Conservation (phyloP, 2,797 vertebrate species). For the Acipenser oxyrinchus region DNA sequence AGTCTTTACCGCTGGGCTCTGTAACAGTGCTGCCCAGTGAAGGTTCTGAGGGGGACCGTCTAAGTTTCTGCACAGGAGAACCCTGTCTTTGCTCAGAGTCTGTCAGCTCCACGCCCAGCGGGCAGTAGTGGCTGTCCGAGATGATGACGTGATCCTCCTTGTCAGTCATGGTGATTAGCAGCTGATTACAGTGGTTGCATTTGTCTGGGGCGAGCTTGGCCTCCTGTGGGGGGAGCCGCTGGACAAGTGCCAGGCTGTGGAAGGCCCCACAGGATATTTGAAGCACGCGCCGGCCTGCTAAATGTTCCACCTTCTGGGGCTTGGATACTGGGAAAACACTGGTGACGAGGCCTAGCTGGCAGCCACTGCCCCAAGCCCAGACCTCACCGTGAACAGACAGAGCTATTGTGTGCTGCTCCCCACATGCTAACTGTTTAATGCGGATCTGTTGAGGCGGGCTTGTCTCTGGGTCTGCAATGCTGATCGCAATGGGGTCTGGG, state of each 20-base stretch:
- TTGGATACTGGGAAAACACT: constrained; percentile 71
- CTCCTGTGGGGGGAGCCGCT: constrained; percentile 68
- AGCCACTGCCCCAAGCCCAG: constrained; percentile 91
- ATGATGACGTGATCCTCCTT: constrained; percentile 98
- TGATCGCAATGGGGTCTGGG: constrained; percentile 73
- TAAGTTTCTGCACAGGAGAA: constrained; percentile 21
- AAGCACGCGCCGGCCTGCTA: constrained; percentile 77
- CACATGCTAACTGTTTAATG: constrained; percentile 81
- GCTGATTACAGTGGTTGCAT: constrained; percentile 86
- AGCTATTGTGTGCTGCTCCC: constrained; percentile 80
- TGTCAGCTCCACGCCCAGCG: constrained; percentile 61
- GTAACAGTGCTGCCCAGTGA: constrained; percentile 26
- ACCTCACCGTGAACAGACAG: constrained; percentile 77
- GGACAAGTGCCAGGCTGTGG: constrained; percentile 88
- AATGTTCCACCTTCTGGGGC: constrained; percentile 82
- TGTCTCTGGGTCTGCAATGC: constrained; percentile 63
- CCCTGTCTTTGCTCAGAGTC: constrained; percentile 40
- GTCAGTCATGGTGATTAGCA: constrained; percentile 93
- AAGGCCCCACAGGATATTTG: constrained; percentile 82
- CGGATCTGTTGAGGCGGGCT: constrained; percentile 58
- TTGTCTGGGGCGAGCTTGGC: constrained; percentile 72
- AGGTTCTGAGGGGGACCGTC: constrained; percentile 48
- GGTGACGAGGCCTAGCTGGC: constrained; percentile 72
- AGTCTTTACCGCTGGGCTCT: constrained; percentile 18
- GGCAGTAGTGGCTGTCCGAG: constrained; percentile 90